A percentile compares a stretch with the other conserved stretches of the same genome.
These are phyloP conservation scores for Aythya fuligula DNA, from an alignment of 2,797 vertebrate genomes.

Conservation along the genomic window DNA sequence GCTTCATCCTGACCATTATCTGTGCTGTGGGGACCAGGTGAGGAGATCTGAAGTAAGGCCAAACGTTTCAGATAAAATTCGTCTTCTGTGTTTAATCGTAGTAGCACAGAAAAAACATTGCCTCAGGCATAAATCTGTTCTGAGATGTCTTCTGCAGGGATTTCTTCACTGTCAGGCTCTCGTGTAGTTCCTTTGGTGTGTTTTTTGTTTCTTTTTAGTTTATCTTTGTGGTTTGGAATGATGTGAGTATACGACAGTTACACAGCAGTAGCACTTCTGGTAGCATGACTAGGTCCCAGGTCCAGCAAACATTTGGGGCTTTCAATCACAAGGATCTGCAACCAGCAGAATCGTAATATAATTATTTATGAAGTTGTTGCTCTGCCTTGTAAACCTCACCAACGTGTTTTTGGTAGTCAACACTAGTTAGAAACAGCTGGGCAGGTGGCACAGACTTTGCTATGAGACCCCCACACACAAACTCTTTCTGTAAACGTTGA, in stretches of 20 bases:
- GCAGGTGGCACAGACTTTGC: neutral
- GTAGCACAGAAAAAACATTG: neutral
- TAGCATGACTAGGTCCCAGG: neutral
- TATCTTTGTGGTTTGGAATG: neutral
- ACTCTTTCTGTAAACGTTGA: accelerated
- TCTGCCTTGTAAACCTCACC: neutral
- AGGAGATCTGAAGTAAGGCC: neutral
- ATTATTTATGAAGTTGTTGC: neutral
- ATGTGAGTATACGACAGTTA: neutral
- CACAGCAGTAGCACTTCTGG: neutral
- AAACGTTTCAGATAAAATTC: neutral
- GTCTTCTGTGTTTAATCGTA: neutral
- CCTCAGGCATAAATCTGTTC: neutral
- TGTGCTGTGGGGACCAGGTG: neutral
- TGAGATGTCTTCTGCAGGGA: neutral
- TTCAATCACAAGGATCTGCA: neutral
- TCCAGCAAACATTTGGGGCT: neutral
- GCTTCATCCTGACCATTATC: neutral
- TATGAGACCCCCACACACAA: neutral
- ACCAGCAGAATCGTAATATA: neutral
- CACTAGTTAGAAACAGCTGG: neutral
- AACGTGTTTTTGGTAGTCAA: neutral
- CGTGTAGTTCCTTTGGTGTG: neutral
- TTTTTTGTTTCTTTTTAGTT: neutral
- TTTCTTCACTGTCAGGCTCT: accelerated